These are phyloP conservation scores for Istiophorus platypterus DNA, from an alignment of 2,113 vertebrate genomes.

Conservation along the genomic window DNA sequence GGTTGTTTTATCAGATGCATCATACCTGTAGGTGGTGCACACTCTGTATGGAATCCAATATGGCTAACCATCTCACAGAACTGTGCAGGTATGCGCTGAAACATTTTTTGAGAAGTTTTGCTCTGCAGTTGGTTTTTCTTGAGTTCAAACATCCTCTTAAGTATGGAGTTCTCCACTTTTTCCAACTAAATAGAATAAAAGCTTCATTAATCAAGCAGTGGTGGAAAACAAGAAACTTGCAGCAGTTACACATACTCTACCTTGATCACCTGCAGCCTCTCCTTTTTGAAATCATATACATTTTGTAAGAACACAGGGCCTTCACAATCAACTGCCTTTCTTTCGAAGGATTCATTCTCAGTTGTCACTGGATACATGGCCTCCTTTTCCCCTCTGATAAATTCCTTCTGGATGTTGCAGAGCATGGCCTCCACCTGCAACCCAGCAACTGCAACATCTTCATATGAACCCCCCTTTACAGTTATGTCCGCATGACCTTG, in stretches of 20 bases:
- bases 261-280: slow-evolving; percentile 75
- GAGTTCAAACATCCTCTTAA: slow-evolving; percentile 80
- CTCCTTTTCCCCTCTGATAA: slow-evolving; percentile 61
- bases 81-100: slow-evolving; percentile 86
- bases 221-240: neutral
- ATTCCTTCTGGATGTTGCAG: slow-evolving; percentile 78
- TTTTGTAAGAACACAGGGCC: neutral
- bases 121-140: slow-evolving; percentile 68
- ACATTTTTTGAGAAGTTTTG: slow-evolving; percentile 58
- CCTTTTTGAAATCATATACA: slow-evolving; percentile 51
- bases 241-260: slow-evolving; percentile 45
- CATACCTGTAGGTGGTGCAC: slow-evolving; percentile 84
- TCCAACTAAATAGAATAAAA: slow-evolving; percentile 82
- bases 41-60: slow-evolving; percentile 89
- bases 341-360: neutral
- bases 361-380: accelerated
- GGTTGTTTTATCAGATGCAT: neutral
- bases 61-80: slow-evolving; percentile 85
- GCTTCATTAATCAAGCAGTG: neutral
- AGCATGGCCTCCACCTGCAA: slow-evolving; percentile 86
- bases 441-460: slow-evolving; percentile 47
- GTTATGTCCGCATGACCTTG: slow-evolving; percentile 70
- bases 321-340: accelerated
- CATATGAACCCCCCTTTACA: slow-evolving; percentile 65
- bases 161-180: slow-evolving; percentile 80